Base-by-base conservation (phyloP, 2,797 vertebrate species). In the Agapornis canus region DNA sequence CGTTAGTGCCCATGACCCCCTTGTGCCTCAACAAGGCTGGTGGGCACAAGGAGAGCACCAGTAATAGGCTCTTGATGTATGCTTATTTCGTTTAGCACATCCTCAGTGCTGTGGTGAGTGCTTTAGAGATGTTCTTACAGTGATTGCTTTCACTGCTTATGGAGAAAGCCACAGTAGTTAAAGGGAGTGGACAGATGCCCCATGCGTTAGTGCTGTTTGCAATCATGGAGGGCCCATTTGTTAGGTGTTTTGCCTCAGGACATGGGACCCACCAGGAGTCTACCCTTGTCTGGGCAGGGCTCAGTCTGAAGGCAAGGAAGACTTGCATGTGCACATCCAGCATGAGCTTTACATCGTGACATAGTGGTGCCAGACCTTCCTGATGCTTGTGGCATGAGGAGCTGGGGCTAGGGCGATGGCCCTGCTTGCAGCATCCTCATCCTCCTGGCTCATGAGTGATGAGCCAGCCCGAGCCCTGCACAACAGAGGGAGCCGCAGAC, bases 61-160 rank as follows among this genome's bases (percentile, higher is more conserved):
- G 87, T 93, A 96, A 88, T 51, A 86, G 82, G 40, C 57, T 94
- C 91, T 92, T 84, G 86, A 83, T 69, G 65, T 91, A 72, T 93
- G 82, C 94, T 94, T 94, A 88, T 89, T 91, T 81, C 42, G 0
- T 92, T 95, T 92, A 92, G 84, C 87, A 89, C 70, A 86, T 92
- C 79, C 87, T 69, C 86, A 94, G 91, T 89, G 84, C 86, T 2
- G 0, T 45, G 79, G 85, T 49, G 69, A 94, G 94, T 86, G 85
- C 90, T 93, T 87, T 71, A 40, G 76, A 91, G 85, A 76, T 6
- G 1, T 91, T 93, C 9, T 92, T 91, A 88, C 0, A 3, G 40
- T 92, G 88, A 95, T 95, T 96, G 88, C 96, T 96, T 94, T 92
- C 83, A 90, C 90, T 92, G 88, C 93, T 84, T 86, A 64, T 91